These are phyloP conservation scores for Pseudomyrmex sp. DNA, from an alignment of 1,140 invertebrate genomes.

Conservation along the genomic window DNA sequence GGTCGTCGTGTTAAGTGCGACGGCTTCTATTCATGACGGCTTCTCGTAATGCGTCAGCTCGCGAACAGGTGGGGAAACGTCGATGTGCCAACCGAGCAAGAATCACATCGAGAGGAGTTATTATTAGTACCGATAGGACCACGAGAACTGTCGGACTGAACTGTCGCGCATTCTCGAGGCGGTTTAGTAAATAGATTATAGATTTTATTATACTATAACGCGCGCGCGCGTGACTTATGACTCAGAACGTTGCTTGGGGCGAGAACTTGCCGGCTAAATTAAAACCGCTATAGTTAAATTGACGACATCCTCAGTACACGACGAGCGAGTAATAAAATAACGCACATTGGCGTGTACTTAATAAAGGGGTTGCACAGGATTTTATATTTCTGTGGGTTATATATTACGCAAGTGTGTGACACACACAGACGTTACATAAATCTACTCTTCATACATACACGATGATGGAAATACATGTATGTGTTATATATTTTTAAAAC, in stretches of 20 bases:
- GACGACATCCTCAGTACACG: slow-evolving; percentile 61
- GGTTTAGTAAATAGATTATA: slow-evolving; percentile 66
- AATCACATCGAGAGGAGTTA: slow-evolving; percentile 35
- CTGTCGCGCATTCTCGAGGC: slow-evolving; percentile 41
- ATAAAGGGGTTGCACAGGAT: slow-evolving; percentile 56
- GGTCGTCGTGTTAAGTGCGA: slow-evolving; percentile 51
- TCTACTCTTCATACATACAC: background rate
- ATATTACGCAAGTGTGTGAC: too few relatives aligned
- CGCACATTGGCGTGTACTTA: slow-evolving; percentile 50
- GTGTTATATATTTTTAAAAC: too few relatives aligned
- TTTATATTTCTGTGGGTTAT: slow-evolving; percentile 56
- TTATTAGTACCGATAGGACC: slow-evolving; percentile 52
- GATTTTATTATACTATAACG: slow-evolving; percentile 68
- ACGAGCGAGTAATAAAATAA: slow-evolving; percentile 69
- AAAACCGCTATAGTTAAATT: slow-evolving; percentile 76
- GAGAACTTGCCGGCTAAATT: slow-evolving; percentile 63
- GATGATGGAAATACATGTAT: background rate
- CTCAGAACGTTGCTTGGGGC: slow-evolving; percentile 28
- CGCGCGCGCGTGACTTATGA: slow-evolving; percentile 57
- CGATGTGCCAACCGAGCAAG: background rate
- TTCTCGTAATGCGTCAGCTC: slow-evolving; percentile 37
- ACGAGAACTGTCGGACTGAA: slow-evolving; percentile 24
- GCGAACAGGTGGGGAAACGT: slow-evolving; percentile 34
- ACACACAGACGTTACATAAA: background rate
- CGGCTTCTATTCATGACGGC: slow-evolving; percentile 49